Conservation (phyloP, 2,113 vertebrate genomes). For the Ceratotherium simum region DNA sequence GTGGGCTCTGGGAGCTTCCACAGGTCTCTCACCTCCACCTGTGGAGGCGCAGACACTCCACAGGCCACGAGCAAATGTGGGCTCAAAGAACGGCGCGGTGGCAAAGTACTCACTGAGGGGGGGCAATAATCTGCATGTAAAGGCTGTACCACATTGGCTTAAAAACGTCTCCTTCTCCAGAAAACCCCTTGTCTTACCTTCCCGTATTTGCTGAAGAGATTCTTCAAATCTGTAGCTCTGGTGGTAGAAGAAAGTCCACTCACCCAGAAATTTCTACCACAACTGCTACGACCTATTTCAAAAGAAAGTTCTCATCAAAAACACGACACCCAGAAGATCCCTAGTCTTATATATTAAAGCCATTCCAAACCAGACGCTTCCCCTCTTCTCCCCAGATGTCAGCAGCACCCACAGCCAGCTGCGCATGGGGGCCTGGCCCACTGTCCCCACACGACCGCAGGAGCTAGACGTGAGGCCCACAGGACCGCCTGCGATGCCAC, state of each 20-base stretch:
- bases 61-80: neutral
- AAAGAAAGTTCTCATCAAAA: conserved; percentile 63
- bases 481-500: neutral
- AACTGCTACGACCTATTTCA: conserved; percentile 84
- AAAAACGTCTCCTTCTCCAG: neutral
- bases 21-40: neutral
- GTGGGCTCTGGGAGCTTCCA: neutral
- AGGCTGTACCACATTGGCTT: accelerated
- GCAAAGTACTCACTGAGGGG: neutral
- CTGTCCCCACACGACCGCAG: neutral
- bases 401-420: neutral
- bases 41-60: accelerated
- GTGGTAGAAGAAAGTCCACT: conserved; percentile 97
- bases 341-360: neutral
- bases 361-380: neutral
- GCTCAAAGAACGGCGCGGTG: neutral
- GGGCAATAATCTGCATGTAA: accelerated
- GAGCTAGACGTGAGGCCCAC: accelerated
- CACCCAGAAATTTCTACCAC: conserved; percentile 98
- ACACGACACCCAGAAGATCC: neutral
- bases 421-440: accelerated
- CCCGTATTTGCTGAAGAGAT: conserved; percentile 97
- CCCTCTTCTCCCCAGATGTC: neutral
- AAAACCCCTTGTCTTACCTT: conserved; percentile 89
- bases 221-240: conserved; percentile 98